Percentiles rank a stretch among this genome's conserved stretches.
Conservation (phyloP, 2,888 invertebrate genomes). For the Lithophane semibrunnea region DNA sequence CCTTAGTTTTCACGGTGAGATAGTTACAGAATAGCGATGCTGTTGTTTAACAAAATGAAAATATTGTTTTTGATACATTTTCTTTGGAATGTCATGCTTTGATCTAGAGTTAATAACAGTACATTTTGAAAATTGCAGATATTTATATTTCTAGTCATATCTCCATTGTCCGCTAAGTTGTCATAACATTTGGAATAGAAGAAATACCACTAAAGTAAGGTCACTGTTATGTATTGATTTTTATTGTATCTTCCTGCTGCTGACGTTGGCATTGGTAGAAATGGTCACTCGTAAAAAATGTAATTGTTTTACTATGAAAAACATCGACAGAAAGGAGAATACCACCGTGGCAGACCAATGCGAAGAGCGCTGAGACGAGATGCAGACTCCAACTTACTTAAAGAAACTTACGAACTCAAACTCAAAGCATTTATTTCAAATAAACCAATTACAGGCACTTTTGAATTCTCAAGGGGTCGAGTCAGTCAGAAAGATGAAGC, state of each 20-base stretch:
- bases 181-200: conserved; percentile 33
- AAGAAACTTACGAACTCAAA: neutral
- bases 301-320: neutral
- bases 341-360: neutral
- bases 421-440: too few relatives aligned
- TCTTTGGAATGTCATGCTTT: conserved; percentile 20
- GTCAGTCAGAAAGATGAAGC: too few relatives aligned
- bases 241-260: conserved; percentile 32
- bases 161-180: conserved; percentile 24
- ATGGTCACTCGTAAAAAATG: neutral
- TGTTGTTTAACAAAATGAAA: too few relatives aligned
- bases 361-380: neutral
- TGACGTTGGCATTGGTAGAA: neutral
- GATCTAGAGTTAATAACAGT: neutral
- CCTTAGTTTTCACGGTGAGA: too few relatives aligned
- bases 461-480: too few relatives aligned
- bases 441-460: too few relatives aligned
- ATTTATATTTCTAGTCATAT: neutral
- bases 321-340: neutral
- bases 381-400: neutral
- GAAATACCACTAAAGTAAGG: conserved; percentile 33
- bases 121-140: conserved; percentile 13
- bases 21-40: too few relatives aligned
- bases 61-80: neutral
- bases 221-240: conserved; percentile 17